Base-by-base conservation (phyloP, 1,140 invertebrate genomes). In the Drosophila busckii region DNA sequence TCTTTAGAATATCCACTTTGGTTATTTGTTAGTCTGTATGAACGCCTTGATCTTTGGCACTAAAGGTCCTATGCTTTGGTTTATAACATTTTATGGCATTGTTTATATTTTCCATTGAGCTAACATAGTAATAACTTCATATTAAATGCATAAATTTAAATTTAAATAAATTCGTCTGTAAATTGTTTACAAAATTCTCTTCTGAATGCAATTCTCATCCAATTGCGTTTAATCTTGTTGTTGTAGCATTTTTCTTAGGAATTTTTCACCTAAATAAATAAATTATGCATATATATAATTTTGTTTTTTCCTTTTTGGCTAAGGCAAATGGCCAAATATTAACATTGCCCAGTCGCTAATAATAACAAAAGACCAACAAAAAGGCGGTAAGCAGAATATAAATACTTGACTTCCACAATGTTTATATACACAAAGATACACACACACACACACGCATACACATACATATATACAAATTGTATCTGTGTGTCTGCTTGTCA, bases 251-350 rank as follows among this genome's bases (percentile, higher is more conserved):
- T 69, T 78, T 65, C 58, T 42, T 13, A 65, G 75, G 59, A 78
- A 73, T 78, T 80, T n/a, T 80, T 50, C 42, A 69, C 63, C 68
- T 69, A 73, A 68, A 80, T 73, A 65, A 54, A 58, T 45, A 62
- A 19, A 9, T 23, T 41, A 58, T 16, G 37, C 45, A 48, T 37
- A 60, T 61, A 37, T 34, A 4, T 15, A 34, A 1, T 2, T 34
- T 29, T 46, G 6, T 12, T 40, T 49, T 41, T 50, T 44, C 16
- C 25, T 46, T 17, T 23, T 45, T 34, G 38, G 23, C 38, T 26
- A 41, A 12, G 15, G 31, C 40, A 42, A 38, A 50, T 23, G 25
- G 23, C 37, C 55, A 35, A 34, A 53, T 41, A 38, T 37, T 17
- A 25, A 53, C 13, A 61, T 61, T 56, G 44, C 48, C 56, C 54